A percentile compares a stretch with the other conserved stretches of the same genome.
These are phyloP conservation scores for Orchestes rusci DNA, from an alignment of 2,888 invertebrate species.

Conservation along the genomic window DNA sequence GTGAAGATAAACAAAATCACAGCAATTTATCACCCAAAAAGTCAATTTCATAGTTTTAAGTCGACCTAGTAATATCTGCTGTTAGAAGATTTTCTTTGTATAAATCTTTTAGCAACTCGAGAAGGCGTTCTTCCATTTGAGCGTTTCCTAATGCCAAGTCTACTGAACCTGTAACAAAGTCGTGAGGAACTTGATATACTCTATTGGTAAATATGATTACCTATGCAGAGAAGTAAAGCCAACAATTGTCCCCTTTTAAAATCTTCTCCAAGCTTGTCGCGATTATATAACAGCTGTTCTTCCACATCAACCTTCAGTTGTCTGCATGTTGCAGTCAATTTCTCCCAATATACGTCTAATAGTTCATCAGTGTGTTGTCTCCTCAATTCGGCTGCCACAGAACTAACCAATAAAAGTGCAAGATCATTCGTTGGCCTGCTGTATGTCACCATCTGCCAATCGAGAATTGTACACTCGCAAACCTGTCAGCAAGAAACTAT, in stretches of 20 bases:
- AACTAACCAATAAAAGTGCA: conserved; percentile 65
- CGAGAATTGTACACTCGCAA: conserved; percentile 63
- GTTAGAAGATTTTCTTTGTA: conserved; percentile 62
- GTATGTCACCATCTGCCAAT: conserved; percentile 81
- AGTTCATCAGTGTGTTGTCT: conserved; percentile 56
- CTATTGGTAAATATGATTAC: conserved; percentile 10
- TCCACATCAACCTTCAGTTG: conserved; percentile 58
- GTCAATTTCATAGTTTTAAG: conserved; percentile 1
- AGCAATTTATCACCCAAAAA: conserved; percentile 16
- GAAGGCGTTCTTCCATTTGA: conserved; percentile 64
- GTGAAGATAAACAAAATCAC: too few relatives aligned
- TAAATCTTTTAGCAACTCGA: conserved; percentile 68
- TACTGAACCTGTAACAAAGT: conserved; percentile 50
- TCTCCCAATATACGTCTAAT: conserved; percentile 63
- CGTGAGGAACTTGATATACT: not conserved
- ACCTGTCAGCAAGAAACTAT: conserved; percentile 5
- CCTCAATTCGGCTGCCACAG: conserved; percentile 63
- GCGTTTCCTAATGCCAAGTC: conserved; percentile 73
- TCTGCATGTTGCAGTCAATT: conserved; percentile 54
- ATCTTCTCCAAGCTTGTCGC: conserved; percentile 49
- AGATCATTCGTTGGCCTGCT: conserved; percentile 73
- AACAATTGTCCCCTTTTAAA: conserved; percentile 61
- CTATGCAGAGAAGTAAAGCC: conserved; percentile 70
- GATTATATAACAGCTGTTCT: conserved; percentile 48
- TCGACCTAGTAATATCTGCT: too few relatives aligned